Base-by-base conservation (phyloP, 2,888 invertebrate species). In the Orthosia cruda region DNA sequence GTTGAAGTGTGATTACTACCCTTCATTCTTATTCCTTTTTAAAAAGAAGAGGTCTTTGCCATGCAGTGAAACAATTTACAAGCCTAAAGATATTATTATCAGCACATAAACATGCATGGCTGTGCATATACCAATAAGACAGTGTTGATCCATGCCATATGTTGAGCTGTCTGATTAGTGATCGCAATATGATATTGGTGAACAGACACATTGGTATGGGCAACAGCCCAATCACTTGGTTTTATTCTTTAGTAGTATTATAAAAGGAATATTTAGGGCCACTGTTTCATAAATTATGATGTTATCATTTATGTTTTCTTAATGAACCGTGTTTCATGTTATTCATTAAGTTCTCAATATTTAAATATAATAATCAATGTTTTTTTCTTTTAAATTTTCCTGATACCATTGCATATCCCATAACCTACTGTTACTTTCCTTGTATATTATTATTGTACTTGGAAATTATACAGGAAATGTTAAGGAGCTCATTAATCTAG, bases 391-490 rank as follows among this genome's bases (percentile, higher is more conserved):
- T 18, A 20, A n/a, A n/a, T 16, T 52, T 45, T 50, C 26, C 23
- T 61, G 12, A 7, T n/a, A n/a, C 16, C 15, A 15, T 72, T 16
- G 2, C 0, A 40, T 40, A 13, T 15, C 15, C 23, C 16, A 7
- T 67, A 18, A 50, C n/a, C 9, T 26, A 2, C 47, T 18, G 9
- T 50, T 7, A 58, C n/a, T 20, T 32, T 57, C 49, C 20, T 23
- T 23, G 15, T 57, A 32, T 32, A 32, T 32, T 23, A 0, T 4
- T 3, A 40, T 13, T 54, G 20, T 23, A 70, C 13, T 52, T 13
- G 32, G 50, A 75, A 67, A 20, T 54, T 54, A 0, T 13, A 49
- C 15, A 68, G 61, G 54, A 70, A 71, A 77, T 40, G 7, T 63
- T 0, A 45, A 15, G 12, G 23, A 57, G 4, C 20, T 15, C 26